Evolutionary conservation across 2,888 invertebrate genomes (phyloP), one percentile per base, ranked within the genome.

Genomic region (Cheilosia scutellata): DNA sequence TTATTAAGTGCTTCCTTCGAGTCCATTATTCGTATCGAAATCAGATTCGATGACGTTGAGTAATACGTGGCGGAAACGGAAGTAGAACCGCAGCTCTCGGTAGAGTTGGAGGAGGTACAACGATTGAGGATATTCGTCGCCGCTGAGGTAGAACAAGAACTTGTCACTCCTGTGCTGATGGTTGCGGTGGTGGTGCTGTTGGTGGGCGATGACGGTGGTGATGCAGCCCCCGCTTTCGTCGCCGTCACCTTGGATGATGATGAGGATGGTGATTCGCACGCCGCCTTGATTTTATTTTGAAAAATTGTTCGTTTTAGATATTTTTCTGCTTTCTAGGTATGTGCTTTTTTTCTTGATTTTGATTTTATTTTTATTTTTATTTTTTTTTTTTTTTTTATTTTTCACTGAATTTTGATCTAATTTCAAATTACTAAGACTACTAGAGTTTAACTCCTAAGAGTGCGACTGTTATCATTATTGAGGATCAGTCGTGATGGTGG

Each of bases 271-370:
- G 87, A 72, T 33, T 74, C 72, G 53, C 70, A 71, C 63, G 71
- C 66, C 68, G 87, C 87, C 77, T 86, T 86, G 77, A 86, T 86
- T 82, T 86, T 86, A 82, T 82, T 84, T 84, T 84, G 51, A 84
- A 84, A 84, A 80, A 84, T 84, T 16, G 11, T 86, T 82, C 82
- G 86, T 72, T 86, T 86, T 82, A 82, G 77, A 82, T 82, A 72
- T 44, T 74, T 68, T 71, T 71, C 58, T 63, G 57, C 66, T 82
- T 75, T 86, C 66, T 75, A 62, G 80, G 49, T 71, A 62, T 84
- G 49, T 71, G 75, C 71, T 80, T 80, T 83, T 65, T 74, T 65
- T 74, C n/a, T n/a, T n/a, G n/a, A n/a, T 25, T 47, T 75, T 84
- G 75, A 70, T 76, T 76, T 49, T 76, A 66, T 66, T 79, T 51